Evolutionary conservation across 2,113 vertebrate genomes (phyloP), one percentile per base, ranked within the genome.

Genomic region (Corythoichthys haematopterus): DNA sequence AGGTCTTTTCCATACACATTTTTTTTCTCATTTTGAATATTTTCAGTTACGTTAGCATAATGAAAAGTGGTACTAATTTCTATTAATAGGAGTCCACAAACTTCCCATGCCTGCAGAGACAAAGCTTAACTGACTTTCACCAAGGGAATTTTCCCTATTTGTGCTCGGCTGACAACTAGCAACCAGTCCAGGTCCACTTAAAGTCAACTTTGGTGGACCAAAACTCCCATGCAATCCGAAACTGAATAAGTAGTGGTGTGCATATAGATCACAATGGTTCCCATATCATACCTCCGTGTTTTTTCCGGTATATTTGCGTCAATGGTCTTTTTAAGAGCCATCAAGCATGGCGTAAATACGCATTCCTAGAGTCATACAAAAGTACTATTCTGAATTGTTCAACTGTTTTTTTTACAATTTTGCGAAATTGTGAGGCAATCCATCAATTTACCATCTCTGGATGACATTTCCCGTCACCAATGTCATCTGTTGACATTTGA

Each of bases 401-500:
- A 35, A 14, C 35, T 57, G 33, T 61, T 38, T n/a, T 28, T 28
- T 28, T 28, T 45, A 43, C 59, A 61, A 61, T 20, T 9, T 5
- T 2, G 8, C 38, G 20, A 28, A 3, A 61, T 43, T 61, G 38
- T n/a, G 37, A 43, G 4, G 15, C 59, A 43, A 20, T 61, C 38
- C 38, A 45, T 61, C 59, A 43, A 14, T 2, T 13, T 4, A 46
- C 60, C 2, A 7, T 59, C 15, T 2, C 48, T 65, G 45, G 60
- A 33, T 77, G 85, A 80, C 79, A 84, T 88, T 80, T 80, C 46
- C 68, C 75, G 20, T 81, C 68, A 40, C 48, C 60, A 69, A 15
- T 66, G 43, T 80, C 75, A 59, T 81, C 76, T 66, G 60, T 65
- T 85, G 79, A 75, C 81, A 84, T 85, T 81, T 87, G 66, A 59